Base-by-base conservation (phyloP, 2,113 vertebrate species). In the Tychaedon coryphoeus region DNA sequence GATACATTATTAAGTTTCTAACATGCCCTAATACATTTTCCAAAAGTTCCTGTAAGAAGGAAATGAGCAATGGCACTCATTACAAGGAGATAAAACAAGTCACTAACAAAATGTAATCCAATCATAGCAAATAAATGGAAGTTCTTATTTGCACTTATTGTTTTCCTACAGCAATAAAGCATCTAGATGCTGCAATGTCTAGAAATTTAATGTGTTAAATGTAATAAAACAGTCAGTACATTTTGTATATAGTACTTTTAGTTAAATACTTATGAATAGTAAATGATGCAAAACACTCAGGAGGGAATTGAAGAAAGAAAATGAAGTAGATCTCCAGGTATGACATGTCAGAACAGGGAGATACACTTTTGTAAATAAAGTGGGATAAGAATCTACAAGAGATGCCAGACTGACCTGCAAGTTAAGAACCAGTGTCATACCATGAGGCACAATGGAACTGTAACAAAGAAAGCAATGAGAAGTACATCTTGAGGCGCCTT, bases 61-160 rank as follows among this genome's bases (percentile, higher is more conserved):
- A 92, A 95, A 86, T 73, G 50, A 90, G 36, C 77, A 82, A 77
- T 70, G 19, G 12, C 29, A 73, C 26, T 84, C 62, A 76, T 92
- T 90, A 92, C 17, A 47, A 69, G 20, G 33, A 80, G 34, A 95
- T 82, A 83, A 90, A 85, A 69, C 16, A 92, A 88, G 38, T 70
- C 19, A 70, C 42, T 76, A 90, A 83, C 33, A 88, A 93, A 95
- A 88, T 51, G 31, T 76, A 93, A 95, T 86, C 29, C 56, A 86
- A 83, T 93, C 50, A 86, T 6, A 56, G 50, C 42, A 86, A 60
- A 90, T 62, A 86, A 90, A 88, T 88, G 72, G 23, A 88, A 66
- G 16, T 48, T 67, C 66, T 90, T 86, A 83, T 86, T 92, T 86
- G 42, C 17, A 83, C 23, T 76, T 79, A 69, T 2, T 92, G 19